Evolutionary conservation across 1,140 invertebrate species (phyloP).

Genomic region (Papilio polytes): DNA sequence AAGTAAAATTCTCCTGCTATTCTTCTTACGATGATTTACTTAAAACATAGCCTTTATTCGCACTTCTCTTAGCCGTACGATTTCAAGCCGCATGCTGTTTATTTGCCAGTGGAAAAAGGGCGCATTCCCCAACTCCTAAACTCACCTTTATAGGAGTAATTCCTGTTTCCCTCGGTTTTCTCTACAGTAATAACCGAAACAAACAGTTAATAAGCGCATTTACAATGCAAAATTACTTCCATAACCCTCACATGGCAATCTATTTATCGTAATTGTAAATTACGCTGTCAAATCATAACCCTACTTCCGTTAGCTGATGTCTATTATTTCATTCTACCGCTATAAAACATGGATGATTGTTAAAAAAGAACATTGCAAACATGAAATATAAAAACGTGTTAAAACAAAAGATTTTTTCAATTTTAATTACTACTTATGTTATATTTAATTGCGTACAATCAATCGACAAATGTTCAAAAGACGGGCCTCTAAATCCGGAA

Average conservation of each 20-base stretch:
- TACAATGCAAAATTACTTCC: neutral
- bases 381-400: neutral
- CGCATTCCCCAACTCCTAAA: neutral
- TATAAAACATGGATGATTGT: neutral
- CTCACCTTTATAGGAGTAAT: too few species aligned
- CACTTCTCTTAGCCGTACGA: neutral
- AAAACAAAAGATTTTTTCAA: neutral
- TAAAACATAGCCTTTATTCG: neutral
- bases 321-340: neutral
- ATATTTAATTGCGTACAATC: constrained; percentile 30
- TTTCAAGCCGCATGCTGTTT: too few species aligned
- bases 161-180: too few species aligned
- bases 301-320: neutral
- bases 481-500: constrained; percentile 53
- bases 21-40: neutral
- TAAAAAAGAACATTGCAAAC: neutral
- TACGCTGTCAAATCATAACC: neutral
- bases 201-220: neutral
- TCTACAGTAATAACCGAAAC: neutral
- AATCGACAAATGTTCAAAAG: constrained; percentile 50
- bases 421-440: constrained; percentile 23
- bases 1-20: neutral
- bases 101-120: neutral
- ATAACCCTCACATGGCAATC: neutral
- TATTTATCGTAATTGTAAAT: neutral